phyloP scores from a whole-genome alignment of 1,140 invertebrate genomes.

The Rhopalosiphum padi region DNA sequence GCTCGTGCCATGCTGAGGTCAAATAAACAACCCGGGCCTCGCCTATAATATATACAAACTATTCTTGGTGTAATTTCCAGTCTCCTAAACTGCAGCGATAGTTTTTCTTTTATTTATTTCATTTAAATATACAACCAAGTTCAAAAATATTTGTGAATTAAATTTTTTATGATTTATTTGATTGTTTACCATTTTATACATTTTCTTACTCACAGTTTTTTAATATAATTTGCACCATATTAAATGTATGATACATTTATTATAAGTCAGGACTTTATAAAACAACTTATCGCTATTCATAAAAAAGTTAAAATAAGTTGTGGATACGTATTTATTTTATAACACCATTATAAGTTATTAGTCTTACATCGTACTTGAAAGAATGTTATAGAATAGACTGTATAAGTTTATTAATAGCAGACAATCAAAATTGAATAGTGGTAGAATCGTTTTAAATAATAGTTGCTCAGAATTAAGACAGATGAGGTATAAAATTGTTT shows the following conservation, averaged over 20 bases:
- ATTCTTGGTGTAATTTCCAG: conserved; percentile 23
- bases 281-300: not conserved
- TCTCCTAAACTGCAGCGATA: not conserved
- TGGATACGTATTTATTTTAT: not conserved
- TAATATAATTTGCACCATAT: not conserved
- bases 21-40: conserved; percentile 48
- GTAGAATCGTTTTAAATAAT: not conserved
- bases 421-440: not conserved
- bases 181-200: not conserved
- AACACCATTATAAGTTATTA: not conserved
- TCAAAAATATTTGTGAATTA: not conserved
- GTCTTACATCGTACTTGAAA: not conserved
- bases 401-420: not conserved
- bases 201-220: not conserved
- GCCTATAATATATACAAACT: conserved; percentile 12
- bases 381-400: not conserved
- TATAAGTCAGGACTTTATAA: not conserved
- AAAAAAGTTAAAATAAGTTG: not conserved
- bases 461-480: conserved; percentile 3
- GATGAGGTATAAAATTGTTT: not conserved
- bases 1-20: conserved; percentile 49
- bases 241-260: not conserved
- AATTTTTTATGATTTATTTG: not conserved
- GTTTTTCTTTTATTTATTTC: not conserved
- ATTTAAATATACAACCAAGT: not conserved